Conservation (phyloP, 1,140 invertebrate genomes). For the Belonocnema kinseyi region DNA sequence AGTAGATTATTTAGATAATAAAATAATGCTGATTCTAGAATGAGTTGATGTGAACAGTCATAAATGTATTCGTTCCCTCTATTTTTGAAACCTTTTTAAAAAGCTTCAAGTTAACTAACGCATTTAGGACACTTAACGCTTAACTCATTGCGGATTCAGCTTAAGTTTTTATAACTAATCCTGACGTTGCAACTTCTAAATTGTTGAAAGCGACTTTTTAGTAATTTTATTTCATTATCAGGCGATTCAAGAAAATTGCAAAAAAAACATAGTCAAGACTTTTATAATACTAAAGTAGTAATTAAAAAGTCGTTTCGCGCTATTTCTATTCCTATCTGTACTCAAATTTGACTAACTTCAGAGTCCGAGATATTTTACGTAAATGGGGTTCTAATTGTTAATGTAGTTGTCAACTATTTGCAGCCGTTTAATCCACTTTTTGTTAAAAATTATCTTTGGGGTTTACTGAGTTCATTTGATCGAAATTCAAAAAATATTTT, state of each 20-base stretch:
- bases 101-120: conserved; percentile 7
- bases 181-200: conserved; percentile 19
- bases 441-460: no score
- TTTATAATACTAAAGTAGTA: no score
- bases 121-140: not conserved
- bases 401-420: no score
- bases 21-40: conserved; percentile 29
- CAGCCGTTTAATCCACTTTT: no score
- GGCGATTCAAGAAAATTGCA: no score
- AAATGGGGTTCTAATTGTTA: no score
- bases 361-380: no score
- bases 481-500: no score
- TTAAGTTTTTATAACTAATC: conserved; percentile 14
- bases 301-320: conserved; percentile 16
- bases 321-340: not conserved
- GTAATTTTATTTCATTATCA: not conserved
- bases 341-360: not conserved
- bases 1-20: conserved; percentile 37
- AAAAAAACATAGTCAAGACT: no score
- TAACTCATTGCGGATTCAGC: conserved; percentile 32
- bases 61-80: conserved; percentile 9
- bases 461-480: no score
- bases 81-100: not conserved
- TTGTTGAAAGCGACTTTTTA: conserved; percentile 14
- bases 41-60: conserved; percentile 12